Percentiles rank a stretch among this genome's conserved stretches.
These are phyloP conservation scores for Oreocharis arfaki DNA, from an alignment of 2,113 vertebrate species.

Conservation along the genomic window DNA sequence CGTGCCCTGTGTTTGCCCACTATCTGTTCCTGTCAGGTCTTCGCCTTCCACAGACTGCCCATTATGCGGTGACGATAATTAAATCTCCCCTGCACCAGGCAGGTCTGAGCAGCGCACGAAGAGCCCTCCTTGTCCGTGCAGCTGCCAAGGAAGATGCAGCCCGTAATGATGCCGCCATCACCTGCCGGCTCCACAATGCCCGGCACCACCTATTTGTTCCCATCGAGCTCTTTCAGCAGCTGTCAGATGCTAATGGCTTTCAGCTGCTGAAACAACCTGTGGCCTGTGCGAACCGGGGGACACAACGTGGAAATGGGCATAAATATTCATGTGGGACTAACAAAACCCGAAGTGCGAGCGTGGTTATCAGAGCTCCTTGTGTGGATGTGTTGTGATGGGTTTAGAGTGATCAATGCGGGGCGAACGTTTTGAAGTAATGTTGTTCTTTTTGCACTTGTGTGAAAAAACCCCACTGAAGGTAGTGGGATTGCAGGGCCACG, in stretches of 20 bases:
- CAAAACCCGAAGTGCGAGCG: background rate
- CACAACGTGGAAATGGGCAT: background rate
- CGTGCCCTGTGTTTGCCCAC: background rate
- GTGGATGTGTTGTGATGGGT: background rate
- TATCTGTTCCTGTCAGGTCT: background rate
- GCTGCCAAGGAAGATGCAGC: background rate
- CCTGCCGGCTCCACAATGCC: background rate
- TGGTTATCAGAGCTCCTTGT: background rate
- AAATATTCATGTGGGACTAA: conserved; percentile 38
- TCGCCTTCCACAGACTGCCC: background rate
- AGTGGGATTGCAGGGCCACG: fast-evolving
- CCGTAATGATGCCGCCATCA: background rate
- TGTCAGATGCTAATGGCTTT: conserved; percentile 18
- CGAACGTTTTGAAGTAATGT: background rate
- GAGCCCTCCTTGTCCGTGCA: background rate
- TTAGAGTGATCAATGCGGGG: background rate
- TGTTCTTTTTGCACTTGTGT: background rate
- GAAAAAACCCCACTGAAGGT: background rate
- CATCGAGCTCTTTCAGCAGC: background rate
- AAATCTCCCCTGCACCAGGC: background rate
- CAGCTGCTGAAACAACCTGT: conserved; percentile 46
- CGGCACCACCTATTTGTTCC: background rate
- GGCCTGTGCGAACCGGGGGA: background rate
- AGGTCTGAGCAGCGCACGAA: background rate
- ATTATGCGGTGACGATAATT: background rate